Conservation (phyloP, 2,797 vertebrate genomes). For the Erpetoichthys calabaricus region DNA sequence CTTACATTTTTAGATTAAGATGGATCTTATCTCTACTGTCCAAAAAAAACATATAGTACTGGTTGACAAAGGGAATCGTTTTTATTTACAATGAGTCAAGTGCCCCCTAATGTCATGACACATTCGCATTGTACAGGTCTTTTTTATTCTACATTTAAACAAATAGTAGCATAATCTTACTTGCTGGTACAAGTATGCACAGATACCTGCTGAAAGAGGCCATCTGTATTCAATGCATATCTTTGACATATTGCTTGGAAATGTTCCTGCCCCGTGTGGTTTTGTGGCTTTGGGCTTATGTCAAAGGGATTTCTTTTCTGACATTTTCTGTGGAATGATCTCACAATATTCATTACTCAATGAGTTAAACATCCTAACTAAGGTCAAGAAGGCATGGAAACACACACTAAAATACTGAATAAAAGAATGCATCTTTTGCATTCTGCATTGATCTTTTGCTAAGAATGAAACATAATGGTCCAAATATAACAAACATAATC, state of each 20-base stretch:
- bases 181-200: neutral
- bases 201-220: neutral
- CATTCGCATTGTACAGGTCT: too few species aligned
- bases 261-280: constrained; percentile 9
- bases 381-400: constrained; percentile 35
- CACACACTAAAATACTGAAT: constrained; percentile 29
- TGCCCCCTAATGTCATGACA: too few species aligned
- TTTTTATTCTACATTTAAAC: too few species aligned
- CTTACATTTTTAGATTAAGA: too few species aligned
- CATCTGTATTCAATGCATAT: constrained; percentile 1
- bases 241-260: neutral
- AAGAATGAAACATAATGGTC: too few species aligned
- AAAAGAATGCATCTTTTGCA: constrained; percentile 10
- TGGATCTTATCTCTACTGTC: too few species aligned
- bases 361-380: constrained; percentile 28
- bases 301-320: constrained; percentile 32
- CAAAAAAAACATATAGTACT: too few species aligned
- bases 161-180: neutral
- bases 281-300: constrained; percentile 30
- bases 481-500: too few species aligned
- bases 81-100: too few species aligned
- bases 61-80: too few species aligned
- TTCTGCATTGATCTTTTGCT: too few species aligned
- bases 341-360: constrained; percentile 24
- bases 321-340: constrained; percentile 24